Evolutionary conservation across 1,140 invertebrate species (phyloP).

Genomic region (Ridgeia piscesae): DNA sequence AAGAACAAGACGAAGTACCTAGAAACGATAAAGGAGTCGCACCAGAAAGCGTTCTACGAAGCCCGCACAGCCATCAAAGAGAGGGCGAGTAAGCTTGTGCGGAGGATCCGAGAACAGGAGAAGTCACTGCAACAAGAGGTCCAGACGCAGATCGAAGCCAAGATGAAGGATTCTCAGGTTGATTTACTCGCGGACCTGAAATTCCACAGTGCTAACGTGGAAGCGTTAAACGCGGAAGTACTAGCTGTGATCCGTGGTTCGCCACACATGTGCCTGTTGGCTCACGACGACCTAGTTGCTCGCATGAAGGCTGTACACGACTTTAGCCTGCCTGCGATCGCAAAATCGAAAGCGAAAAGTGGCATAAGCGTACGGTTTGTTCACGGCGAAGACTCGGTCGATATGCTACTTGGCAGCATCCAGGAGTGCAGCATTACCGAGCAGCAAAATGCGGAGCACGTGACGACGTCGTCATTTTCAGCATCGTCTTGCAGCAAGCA

Average conservation of each 20-base stretch:
- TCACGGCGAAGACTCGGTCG: background rate
- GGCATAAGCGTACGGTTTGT: conserved; percentile 14
- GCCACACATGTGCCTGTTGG: conserved; percentile 24
- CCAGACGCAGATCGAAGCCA: conserved; percentile 24
- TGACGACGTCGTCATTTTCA: background rate
- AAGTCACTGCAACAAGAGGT: conserved; percentile 17
- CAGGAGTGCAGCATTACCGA: conserved; percentile 16
- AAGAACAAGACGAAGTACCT: conserved; percentile 21
- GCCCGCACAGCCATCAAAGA: conserved; percentile 17
- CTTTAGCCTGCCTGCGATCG: conserved; percentile 15
- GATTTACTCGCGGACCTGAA: conserved; percentile 22
- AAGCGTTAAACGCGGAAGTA: conserved; percentile 18
- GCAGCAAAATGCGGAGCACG: background rate
- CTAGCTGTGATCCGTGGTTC: conserved; percentile 14
- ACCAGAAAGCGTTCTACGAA: conserved; percentile 19
- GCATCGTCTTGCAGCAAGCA: background rate
- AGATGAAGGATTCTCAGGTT: conserved; percentile 21
- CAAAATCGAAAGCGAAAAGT: conserved; percentile 9
- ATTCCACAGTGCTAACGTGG: conserved; percentile 19
- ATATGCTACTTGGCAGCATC: conserved; percentile 22
- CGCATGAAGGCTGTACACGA: conserved; percentile 10
- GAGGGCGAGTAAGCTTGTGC: conserved; percentile 16
- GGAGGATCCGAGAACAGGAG: conserved; percentile 24
- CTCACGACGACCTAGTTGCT: conserved; percentile 18
- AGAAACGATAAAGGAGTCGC: conserved; percentile 28